Percentiles rank a stretch among this genome's conserved stretches.
phyloP scores from a whole-genome alignment of 2,113 vertebrate species.

The Semnopithecus entellus region DNA sequence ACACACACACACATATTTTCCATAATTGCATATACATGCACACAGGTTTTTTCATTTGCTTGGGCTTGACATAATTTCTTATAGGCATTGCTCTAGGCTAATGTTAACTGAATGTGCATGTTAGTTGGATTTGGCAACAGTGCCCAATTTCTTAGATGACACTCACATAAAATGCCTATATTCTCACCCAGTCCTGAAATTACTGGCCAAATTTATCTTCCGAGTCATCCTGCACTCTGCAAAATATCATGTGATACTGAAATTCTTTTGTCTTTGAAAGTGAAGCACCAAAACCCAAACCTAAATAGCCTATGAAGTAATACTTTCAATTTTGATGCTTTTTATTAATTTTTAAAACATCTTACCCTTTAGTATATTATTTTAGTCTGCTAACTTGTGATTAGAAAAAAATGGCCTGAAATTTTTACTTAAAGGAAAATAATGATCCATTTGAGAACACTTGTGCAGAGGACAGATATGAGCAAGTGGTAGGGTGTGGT shows the following conservation, averaged over 20 bases:
- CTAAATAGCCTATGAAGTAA: background rate
- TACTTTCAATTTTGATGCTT: background rate
- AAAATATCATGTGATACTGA: background rate
- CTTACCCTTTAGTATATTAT: background rate
- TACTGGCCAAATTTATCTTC: background rate
- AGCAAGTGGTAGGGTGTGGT: background rate
- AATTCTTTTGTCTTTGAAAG: background rate
- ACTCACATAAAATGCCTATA: background rate
- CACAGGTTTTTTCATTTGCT: background rate
- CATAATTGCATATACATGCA: background rate
- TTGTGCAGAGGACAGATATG: background rate
- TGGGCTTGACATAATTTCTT: background rate
- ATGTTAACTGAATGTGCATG: background rate
- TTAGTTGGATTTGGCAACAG: background rate
- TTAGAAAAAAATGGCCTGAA: background rate
- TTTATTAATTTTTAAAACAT: background rate
- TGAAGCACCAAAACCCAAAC: background rate
- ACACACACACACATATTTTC: background rate
- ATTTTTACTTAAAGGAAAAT: background rate
- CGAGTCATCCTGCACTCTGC: background rate
- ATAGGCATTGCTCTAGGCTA: background rate
- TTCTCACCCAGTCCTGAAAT: background rate
- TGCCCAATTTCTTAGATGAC: background rate
- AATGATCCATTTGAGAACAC: background rate
- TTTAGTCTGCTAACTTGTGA: background rate